Base-by-base conservation (phyloP, 2,113 vertebrate species). In the Tachuris rubrigastra region DNA sequence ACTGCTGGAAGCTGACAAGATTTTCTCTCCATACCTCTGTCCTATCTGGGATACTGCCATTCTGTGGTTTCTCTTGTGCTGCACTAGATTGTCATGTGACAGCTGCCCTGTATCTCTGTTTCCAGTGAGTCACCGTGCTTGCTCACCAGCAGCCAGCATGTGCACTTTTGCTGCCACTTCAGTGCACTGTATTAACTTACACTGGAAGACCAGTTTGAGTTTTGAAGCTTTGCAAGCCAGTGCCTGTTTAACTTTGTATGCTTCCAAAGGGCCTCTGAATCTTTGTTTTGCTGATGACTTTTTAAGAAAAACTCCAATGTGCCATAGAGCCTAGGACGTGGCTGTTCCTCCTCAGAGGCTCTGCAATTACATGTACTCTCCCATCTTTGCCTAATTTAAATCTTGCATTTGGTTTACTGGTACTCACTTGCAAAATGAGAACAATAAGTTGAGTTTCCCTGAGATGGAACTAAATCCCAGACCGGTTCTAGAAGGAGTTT, bases 11-110 rank as follows among this genome's bases (percentile, higher is more conserved):
- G 5, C 14, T 49, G 44, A 8, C 18, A 73, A 56, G 44, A 24
- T 92, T 82, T 91, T 66, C 35, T 71, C 8, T 92, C 59, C 20
- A 6, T 76, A 12, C 28, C 8, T 68, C 47, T 63, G 14, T 72
- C 25, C 11, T 75, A 0, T 35, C 20, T 60, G 56, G 15, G 46
- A 58, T 71, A 33, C 44, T 71, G n/a, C n/a, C 0, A 1, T 65
- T 79, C 37, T 2, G 0, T 58, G 3, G 28, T 62, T 55, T 30
- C 52, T 76, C n/a, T 20, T 1, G 5, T 35, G 35, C 60, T 47
- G 22, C 31, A 5, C 8, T 35, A 37, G 42, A 3, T 8, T 58
- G 75, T 42, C 46, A 0, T 16, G 28, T 67, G 79, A 30, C 62
- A 50, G 44, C 37, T 18, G 74, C 60, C 19, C 49, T 31, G 9